These are phyloP conservation scores for Zophobas morio DNA, from an alignment of 1,140 invertebrate species.

Conservation along the genomic window DNA sequence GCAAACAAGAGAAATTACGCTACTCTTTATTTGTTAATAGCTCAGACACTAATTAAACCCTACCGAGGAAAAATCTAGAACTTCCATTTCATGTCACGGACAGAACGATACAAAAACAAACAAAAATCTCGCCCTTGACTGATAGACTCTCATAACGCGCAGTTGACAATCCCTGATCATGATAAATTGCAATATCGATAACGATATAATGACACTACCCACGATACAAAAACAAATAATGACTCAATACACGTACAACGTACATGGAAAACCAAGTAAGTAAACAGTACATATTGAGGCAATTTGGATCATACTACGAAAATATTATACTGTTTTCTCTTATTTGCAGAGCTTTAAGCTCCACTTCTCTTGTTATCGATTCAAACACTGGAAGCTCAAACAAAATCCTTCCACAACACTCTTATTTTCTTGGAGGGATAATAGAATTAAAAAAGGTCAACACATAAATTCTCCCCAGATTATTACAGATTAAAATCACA, in stretches of 20 bases:
- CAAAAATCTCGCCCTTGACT: constrained; percentile 9
- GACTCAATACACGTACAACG: background rate
- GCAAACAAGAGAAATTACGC: constrained; percentile 25
- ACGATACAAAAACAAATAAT: background rate
- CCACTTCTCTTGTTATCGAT: constrained; percentile 20
- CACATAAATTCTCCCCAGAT: constrained; percentile 23
- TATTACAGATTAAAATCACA: background rate
- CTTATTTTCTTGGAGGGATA: constrained; percentile 18
- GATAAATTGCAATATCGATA: constrained; percentile 5
- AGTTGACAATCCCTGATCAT: constrained; percentile 4
- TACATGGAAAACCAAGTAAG: no score
- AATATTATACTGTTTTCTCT: constrained; percentile 11
- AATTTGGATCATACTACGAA: background rate
- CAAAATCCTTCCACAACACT: constrained; percentile 23
- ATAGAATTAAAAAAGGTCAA: constrained; percentile 35
- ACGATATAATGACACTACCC: background rate
- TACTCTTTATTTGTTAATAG: constrained; percentile 35
- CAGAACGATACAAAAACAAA: constrained; percentile 8
- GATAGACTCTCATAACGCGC: background rate
- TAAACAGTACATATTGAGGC: no score
- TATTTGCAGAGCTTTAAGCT: constrained; percentile 36
- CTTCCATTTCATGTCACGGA: background rate
- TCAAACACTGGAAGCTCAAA: constrained; percentile 9
- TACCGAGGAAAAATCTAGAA: background rate
- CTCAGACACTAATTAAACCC: constrained; percentile 20